Evolutionary conservation across 2,113 vertebrate genomes (phyloP).

Genomic region (Triplophysa tibetana): DNA sequence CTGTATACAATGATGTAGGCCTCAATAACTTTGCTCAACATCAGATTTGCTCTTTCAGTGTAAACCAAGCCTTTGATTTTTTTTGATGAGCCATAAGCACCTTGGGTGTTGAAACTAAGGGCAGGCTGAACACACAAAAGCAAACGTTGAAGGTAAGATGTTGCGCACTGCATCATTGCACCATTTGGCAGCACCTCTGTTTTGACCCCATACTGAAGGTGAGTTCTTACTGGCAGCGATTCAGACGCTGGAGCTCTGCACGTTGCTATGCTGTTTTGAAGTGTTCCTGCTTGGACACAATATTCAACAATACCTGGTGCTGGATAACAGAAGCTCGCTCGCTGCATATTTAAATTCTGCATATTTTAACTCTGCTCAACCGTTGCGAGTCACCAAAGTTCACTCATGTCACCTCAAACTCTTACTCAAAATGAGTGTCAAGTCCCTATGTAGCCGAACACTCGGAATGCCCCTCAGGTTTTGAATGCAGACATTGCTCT

Average conservation of each 20-base stretch:
- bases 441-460: no score
- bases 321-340: neutral
- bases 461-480: neutral
- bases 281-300: no score
- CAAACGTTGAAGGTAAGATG: neutral
- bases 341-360: neutral
- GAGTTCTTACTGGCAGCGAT: no score
- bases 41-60: conserved; percentile 4
- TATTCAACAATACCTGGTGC: no score
- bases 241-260: neutral
- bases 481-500: neutral
- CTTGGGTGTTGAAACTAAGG: neutral
- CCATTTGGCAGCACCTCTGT: conserved; percentile 10
- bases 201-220: neutral
- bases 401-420: neutral
- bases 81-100: conserved; percentile 11
- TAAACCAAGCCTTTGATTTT: conserved; percentile 3
- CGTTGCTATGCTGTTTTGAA: no score
- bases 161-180: conserved; percentile 6
- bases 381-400: neutral
- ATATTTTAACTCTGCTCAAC: no score
- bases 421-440: no score
- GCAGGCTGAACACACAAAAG: neutral
- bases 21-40: neutral
- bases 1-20: neutral